Percentiles rank a stretch among this genome's conserved stretches.
These are phyloP conservation scores for Varecia variegata DNA, from an alignment of 2,797 vertebrate genomes.

Conservation along the genomic window DNA sequence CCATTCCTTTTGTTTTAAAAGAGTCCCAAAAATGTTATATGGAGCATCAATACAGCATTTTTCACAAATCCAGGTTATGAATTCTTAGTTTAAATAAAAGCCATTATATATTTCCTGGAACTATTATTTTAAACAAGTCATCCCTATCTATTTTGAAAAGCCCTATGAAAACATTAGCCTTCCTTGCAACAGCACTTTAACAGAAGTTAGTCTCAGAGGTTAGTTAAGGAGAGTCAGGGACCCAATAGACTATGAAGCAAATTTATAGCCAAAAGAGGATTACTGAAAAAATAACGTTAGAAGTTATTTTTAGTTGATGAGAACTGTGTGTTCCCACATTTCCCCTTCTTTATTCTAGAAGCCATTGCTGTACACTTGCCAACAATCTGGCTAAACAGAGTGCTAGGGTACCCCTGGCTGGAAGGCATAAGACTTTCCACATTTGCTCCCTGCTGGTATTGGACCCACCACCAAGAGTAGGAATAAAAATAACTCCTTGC, in stretches of 20 bases:
- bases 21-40: not conserved
- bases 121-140: not conserved
- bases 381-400: not conserved
- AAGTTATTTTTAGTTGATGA: conserved; percentile 33
- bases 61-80: not conserved
- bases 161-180: conserved; percentile 31
- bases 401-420: not conserved
- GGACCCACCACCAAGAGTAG: not conserved
- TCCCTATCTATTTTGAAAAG: conserved; percentile 53
- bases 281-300: not conserved
- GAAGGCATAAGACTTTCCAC: not conserved
- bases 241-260: not conserved
- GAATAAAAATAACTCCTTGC: not conserved
- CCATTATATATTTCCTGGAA: conserved; percentile 58
- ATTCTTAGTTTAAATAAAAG: conserved; percentile 47
- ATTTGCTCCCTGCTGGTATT: not conserved
- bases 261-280: not conserved
- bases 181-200: not conserved
- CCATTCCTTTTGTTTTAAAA: not conserved
- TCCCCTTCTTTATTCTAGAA: not conserved
- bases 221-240: conserved; percentile 2
- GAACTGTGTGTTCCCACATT: not conserved
- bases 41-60: not conserved
- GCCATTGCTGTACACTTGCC: not conserved
- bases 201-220: conserved; percentile 35